These are phyloP conservation scores for Lottia gigantea DNA, from an alignment of 2,888 invertebrate species.

Conservation along the genomic window DNA sequence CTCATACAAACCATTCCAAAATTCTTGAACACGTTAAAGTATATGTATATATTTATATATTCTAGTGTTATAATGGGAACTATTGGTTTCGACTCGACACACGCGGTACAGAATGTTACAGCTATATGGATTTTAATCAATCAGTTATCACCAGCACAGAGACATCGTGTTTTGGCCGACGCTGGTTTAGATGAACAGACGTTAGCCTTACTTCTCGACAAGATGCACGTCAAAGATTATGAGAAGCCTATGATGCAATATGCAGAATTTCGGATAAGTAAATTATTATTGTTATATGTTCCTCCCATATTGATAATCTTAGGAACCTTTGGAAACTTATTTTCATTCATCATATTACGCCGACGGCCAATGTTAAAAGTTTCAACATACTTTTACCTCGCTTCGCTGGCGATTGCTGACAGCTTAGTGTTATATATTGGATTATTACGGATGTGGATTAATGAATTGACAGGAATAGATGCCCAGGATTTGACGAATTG, in stretches of 20 bases:
- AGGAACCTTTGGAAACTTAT: conserved; percentile 64
- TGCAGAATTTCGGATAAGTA: conserved; percentile 45
- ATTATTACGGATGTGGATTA: conserved; percentile 60
- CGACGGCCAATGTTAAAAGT: conserved; percentile 60
- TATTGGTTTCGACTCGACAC: background rate
- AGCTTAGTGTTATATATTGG: conserved; percentile 62
- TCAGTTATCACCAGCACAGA: conserved; percentile 16
- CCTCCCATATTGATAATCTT: conserved; percentile 60
- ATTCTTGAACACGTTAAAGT: too few relatives aligned
- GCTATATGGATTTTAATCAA: conserved; percentile 21
- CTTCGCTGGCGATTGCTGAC: conserved; percentile 62
- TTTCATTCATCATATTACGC: conserved; percentile 61
- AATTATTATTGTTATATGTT: conserved; percentile 51
- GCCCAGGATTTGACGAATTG: conserved; percentile 50
- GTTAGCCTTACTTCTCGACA: conserved; percentile 19
- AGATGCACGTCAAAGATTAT: conserved; percentile 26
- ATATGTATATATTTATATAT: background rate
- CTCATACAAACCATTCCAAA: too few relatives aligned
- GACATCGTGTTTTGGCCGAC: conserved; percentile 16
- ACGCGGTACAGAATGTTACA: conserved; percentile 15
- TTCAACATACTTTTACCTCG: conserved; percentile 64
- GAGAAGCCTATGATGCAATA: conserved; percentile 30
- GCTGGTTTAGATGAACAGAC: conserved; percentile 20
- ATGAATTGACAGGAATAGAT: conserved; percentile 54
- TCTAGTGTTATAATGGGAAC: conserved; percentile 1